Base-by-base conservation (phyloP, 2,888 invertebrate genomes). In the Phengaris arion region DNA sequence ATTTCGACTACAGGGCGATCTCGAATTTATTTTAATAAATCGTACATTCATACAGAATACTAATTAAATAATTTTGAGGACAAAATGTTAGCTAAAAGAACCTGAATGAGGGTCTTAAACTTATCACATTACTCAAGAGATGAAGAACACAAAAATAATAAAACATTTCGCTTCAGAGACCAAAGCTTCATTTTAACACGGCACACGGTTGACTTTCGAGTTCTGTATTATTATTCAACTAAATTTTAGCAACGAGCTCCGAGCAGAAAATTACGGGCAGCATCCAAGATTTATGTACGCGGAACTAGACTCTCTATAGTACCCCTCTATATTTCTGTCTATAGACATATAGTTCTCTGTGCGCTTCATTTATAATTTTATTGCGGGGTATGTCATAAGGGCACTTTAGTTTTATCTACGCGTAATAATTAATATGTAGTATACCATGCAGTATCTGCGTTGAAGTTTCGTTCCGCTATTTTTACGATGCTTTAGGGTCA, bases 191-290 rank as follows among this genome's bases (percentile, higher is more conserved):
- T 78, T 79, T 80, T 78, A 77, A 76, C 78, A 75, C 75, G 76
- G 64, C 59, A 78, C 77, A 76, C 75, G 76, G 78, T 78, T 79
- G 79, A 78, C 78, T 80, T 79, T 78, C 77, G 76, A 78, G 77
- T 77, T 77, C 78, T 78, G 76, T 77, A 80, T 79, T 80, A 80
- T 78, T 77, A 78, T 79, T 76, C 77, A 78, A 78, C 77, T 78
- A 80, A 78, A 79, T 78, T 79, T 52, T 72, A 72, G 52, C 72
- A 52, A 52, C 54, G 72, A 72, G 72, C 72, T 52, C 22, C 7
- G 52, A 72, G 52, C 51, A 55, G 75, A 54, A 75, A 75, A 75
- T 75, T 75, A 75, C 59, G 69, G 64, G 69, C 68, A 51, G 52
- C 48, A 13, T 69, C 69, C 69, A 75, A 68, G 69, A 75, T 69